Percentiles rank a stretch among this genome's conserved stretches.
phyloP scores from a whole-genome alignment of 2,797 vertebrate species.

The Eleutherodactylus coqui region DNA sequence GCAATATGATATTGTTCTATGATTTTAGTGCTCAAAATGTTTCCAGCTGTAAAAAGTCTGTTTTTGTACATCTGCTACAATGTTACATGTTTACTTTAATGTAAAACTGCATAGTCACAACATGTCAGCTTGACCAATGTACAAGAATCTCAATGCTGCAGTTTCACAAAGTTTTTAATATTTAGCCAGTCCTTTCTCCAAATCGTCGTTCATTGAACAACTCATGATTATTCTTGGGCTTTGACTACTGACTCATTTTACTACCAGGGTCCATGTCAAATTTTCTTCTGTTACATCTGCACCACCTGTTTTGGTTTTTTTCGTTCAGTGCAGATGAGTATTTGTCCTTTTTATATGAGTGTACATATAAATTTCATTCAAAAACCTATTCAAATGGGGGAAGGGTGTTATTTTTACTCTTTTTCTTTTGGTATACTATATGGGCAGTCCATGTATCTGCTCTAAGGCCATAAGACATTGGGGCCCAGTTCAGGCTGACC shows the following conservation, averaged over 20 bases:
- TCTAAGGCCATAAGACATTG: no score
- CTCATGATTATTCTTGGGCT: neutral
- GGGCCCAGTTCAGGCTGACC: no score
- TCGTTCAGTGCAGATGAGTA: no score
- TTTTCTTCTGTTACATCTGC: no score
- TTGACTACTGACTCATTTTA: neutral
- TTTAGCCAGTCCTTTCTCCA: neutral
- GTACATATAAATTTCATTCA: no score
- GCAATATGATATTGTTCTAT: conserved; percentile 48
- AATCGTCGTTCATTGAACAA: neutral
- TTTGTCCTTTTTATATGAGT: no score
- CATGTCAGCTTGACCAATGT: neutral
- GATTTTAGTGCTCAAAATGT: conserved; percentile 67
- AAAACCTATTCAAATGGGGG: no score
- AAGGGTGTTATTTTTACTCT: no score
- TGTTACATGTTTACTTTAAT: neutral
- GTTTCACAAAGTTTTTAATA: neutral
- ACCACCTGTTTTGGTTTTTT: no score
- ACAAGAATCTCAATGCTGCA: neutral
- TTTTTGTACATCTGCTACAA: conserved; percentile 67
- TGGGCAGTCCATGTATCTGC: no score
- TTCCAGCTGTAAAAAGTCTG: conserved; percentile 67
- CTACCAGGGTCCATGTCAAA: no score
- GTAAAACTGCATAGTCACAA: neutral
- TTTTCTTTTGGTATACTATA: no score